Percentiles rank a stretch among this genome's conserved stretches.
Conservation (phyloP, 2,113 vertebrate species). For the Emydura subglobosa region DNA sequence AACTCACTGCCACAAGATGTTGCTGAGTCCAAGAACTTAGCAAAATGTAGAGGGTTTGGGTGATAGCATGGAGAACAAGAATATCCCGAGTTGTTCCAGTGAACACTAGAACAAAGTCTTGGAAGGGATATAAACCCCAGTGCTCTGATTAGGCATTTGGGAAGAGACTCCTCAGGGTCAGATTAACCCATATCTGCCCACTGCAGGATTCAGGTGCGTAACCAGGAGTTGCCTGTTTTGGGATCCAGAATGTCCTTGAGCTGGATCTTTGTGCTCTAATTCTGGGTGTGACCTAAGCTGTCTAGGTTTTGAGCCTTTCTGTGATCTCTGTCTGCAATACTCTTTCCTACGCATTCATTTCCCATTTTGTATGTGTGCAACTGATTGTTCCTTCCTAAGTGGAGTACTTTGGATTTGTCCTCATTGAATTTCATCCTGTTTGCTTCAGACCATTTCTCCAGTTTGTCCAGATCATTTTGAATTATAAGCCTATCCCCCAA, state of each 20-base stretch:
- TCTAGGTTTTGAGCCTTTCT: not conserved
- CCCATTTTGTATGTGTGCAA: no score
- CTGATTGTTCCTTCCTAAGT: no score
- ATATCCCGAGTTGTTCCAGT: not conserved
- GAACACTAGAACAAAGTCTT: not conserved
- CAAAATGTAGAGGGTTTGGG: not conserved
- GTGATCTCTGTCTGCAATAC: no score
- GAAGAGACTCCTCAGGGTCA: not conserved
- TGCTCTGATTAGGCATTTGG: not conserved
- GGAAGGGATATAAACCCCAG: not conserved
- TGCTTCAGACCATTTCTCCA: no score
- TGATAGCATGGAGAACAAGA: not conserved
- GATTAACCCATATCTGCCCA: not conserved
- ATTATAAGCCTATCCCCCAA: no score
- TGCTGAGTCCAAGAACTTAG: not conserved
- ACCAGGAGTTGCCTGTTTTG: not conserved
- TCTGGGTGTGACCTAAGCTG: constrained; percentile 30
- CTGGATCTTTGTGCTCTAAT: not conserved
- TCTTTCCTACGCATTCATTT: no score
- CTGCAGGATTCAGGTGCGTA: not conserved
- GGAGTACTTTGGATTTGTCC: no score
- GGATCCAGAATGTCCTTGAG: not conserved
- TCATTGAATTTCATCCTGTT: no score
- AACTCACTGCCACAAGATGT: not conserved
- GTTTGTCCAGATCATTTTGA: no score